These are phyloP conservation scores for Hypsopygia costalis DNA, from an alignment of 2,888 invertebrate species.

Conservation along the genomic window DNA sequence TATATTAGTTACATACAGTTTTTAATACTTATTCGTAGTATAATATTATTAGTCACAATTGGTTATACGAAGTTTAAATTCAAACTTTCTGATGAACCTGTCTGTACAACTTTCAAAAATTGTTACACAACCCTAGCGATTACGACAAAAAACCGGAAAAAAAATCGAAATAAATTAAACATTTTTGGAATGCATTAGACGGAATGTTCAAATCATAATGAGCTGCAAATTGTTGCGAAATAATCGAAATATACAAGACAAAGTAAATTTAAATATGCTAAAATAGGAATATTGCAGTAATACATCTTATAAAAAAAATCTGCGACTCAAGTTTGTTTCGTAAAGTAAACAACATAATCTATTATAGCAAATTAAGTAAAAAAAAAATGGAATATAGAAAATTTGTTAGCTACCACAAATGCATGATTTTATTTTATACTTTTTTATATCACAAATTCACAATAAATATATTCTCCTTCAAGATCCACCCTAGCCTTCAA, in stretches of 20 bases:
- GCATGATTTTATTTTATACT: too few relatives aligned
- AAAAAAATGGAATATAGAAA: neutral
- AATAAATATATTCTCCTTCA: constrained; percentile 1
- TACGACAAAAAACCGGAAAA: too few relatives aligned
- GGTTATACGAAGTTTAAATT: too few relatives aligned
- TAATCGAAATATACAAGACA: neutral
- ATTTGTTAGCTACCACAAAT: too few relatives aligned
- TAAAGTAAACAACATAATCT: neutral
- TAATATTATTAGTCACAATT: too few relatives aligned
- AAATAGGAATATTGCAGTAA: neutral
- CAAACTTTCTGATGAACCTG: too few relatives aligned
- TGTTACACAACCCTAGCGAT: too few relatives aligned
- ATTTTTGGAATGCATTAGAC: constrained; percentile 8
- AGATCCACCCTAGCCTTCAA: neutral
- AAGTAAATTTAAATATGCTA: neutral
- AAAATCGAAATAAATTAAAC: neutral
- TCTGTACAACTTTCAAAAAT: too few relatives aligned
- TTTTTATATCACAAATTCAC: constrained; percentile 1
- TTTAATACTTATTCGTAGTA: too few relatives aligned
- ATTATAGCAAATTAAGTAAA: neutral
- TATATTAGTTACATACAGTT: too few relatives aligned
- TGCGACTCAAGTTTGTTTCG: neutral
- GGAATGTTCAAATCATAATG: constrained; percentile 7
- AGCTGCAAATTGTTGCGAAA: neutral
- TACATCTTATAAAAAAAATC: neutral